Conservation (phyloP, 2,888 invertebrate genomes). For the Portevinia maculata region DNA sequence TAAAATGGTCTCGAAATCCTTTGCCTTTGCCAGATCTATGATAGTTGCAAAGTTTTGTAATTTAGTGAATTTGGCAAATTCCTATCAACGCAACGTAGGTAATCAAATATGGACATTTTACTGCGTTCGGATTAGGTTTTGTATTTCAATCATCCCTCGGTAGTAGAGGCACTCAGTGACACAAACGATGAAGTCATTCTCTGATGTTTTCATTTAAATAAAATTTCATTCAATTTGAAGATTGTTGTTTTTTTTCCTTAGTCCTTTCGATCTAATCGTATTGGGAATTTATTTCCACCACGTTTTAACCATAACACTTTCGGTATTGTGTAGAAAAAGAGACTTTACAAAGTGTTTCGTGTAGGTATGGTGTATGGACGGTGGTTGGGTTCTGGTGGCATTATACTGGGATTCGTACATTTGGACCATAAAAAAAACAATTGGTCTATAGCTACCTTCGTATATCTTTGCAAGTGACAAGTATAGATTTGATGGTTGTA, state of each 20-base stretch:
- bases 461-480: not conserved
- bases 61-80: conserved; percentile 39
- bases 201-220: conserved; percentile 32
- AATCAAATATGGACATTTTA: conserved; percentile 6
- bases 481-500: not conserved
- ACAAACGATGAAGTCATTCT: conserved; percentile 24
- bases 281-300: conserved; percentile 55
- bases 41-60: conserved; percentile 40
- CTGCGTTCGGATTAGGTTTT: not conserved
- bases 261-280: conserved; percentile 8
- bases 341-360: conserved; percentile 6
- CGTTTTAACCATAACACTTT: conserved; percentile 59
- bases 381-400: not conserved
- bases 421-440: not conserved
- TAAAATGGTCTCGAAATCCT: conserved; percentile 12
- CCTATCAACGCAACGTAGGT: conserved; percentile 7
- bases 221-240: conserved; percentile 54
- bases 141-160: not conserved
- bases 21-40: too few species aligned
- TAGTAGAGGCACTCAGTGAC: conserved; percentile 3
- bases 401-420: not conserved
- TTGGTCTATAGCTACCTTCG: not conserved
- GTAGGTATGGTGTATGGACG: not conserved
- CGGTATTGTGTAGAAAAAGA: conserved; percentile 3
- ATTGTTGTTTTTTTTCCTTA: conserved; percentile 24